These are phyloP conservation scores for Spodoptera picta DNA, from an alignment of 2,888 invertebrate genomes.

Conservation along the genomic window DNA sequence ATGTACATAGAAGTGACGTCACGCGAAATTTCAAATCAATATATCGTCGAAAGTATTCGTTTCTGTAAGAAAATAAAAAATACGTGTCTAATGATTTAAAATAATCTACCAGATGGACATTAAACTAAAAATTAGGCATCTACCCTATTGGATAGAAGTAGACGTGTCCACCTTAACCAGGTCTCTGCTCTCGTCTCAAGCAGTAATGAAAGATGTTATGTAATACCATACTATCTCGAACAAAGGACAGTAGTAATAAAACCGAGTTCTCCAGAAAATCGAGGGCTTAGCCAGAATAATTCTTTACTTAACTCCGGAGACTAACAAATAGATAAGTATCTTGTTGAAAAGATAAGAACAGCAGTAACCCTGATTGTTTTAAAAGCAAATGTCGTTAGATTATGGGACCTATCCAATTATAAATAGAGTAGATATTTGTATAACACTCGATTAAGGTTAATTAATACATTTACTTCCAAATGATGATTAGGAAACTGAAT, in stretches of 20 bases:
- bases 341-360: constrained; percentile 45
- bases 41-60: no score
- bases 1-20: no score
- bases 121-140: no score
- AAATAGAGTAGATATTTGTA: constrained; percentile 50
- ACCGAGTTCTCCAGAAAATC: constrained; percentile 21
- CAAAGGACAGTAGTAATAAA: constrained; percentile 17
- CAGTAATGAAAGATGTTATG: no score
- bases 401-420: constrained; percentile 44
- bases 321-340: constrained; percentile 44
- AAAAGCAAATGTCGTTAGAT: constrained; percentile 37
- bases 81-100: no score
- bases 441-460: constrained; percentile 44
- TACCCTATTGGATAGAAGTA: no score
- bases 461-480: constrained; percentile 39
- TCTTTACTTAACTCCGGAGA: constrained; percentile 23
- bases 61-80: no score
- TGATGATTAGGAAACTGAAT: constrained; percentile 43
- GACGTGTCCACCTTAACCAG: no score
- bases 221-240: background rate
- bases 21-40: no score
- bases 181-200: no score
- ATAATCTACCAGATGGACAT: no score
- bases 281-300: constrained; percentile 16
- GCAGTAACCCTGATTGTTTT: constrained; percentile 40